A percentile compares a stretch with the other conserved stretches of the same genome.
phyloP scores from a whole-genome alignment of 2,113 vertebrate genomes.

The Zosterops pallidus region DNA sequence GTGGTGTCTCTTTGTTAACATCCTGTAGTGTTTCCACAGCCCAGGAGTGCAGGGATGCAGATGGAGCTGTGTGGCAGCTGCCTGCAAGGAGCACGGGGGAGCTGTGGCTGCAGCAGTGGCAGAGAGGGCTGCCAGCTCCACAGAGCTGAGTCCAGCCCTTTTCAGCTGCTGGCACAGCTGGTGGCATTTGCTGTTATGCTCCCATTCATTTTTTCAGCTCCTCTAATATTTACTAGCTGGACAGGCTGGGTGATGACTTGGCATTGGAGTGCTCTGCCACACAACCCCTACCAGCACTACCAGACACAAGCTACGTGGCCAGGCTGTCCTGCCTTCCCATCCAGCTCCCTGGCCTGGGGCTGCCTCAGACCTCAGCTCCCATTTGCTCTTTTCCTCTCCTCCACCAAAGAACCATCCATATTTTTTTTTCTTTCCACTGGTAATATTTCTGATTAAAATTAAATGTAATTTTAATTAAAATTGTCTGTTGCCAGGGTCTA shows the following conservation, averaged over 20 bases:
- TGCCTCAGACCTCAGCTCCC: background rate
- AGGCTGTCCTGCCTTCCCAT: background rate
- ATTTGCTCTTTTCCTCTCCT: background rate
- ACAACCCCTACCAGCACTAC: background rate
- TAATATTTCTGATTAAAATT: background rate
- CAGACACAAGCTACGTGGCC: background rate
- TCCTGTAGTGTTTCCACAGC: background rate
- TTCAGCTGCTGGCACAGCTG: background rate
- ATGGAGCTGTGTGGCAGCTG: background rate
- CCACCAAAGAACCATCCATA: background rate
- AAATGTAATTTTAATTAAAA: background rate
- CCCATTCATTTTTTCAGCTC: background rate
- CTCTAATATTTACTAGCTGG: background rate
- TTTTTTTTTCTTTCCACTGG: background rate
- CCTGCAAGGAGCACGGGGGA: background rate
- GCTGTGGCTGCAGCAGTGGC: background rate
- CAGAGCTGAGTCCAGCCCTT: background rate
- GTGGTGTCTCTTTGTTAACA: accelerated
- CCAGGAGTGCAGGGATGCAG: background rate
- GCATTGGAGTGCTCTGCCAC: background rate
- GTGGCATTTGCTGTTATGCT: background rate
- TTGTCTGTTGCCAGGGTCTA: background rate
- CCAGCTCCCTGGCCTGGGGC: background rate
- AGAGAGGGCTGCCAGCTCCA: background rate
- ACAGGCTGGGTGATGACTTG: background rate